Conservation (phyloP, 2,888 invertebrate species). For the Nasonia oneida region DNA sequence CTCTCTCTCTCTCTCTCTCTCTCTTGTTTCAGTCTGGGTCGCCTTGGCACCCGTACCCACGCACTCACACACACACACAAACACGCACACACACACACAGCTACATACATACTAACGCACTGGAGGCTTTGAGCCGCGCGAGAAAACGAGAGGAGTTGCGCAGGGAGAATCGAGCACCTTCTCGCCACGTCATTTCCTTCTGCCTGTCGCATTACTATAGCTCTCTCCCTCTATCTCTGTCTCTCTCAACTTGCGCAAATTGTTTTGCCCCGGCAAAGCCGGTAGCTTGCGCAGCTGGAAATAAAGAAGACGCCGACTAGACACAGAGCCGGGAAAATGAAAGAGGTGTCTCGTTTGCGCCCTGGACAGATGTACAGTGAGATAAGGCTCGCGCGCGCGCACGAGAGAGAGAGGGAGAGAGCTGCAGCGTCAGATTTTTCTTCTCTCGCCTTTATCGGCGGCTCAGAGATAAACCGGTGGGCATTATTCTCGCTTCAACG, state of each 20-base stretch:
- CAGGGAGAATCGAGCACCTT: constrained; percentile 44
- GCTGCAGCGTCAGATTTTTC: constrained; percentile 34
- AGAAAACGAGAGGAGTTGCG: constrained; percentile 1
- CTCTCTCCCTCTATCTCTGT: not conserved
- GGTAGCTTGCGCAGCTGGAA: constrained; percentile 19
- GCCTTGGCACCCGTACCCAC: not conserved
- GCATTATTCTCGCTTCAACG: not conserved
- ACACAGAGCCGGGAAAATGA: constrained; percentile 34
- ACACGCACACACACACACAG: not conserved
- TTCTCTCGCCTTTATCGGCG: constrained; percentile 7
- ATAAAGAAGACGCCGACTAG: constrained; percentile 24
- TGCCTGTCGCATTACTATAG: constrained; percentile 30
- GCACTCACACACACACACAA: not conserved
- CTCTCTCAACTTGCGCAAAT: constrained; percentile 20
- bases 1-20: not conserved
- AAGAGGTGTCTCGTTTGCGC: constrained; percentile 50
- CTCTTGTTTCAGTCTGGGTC: constrained; percentile 5
- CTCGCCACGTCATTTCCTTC: constrained; percentile 61
- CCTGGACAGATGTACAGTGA: not conserved
- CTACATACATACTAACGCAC: not conserved
- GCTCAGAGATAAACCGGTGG: not conserved
- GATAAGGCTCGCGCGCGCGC: not conserved
- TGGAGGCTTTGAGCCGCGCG: not conserved
- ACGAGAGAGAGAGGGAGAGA: constrained; percentile 7
- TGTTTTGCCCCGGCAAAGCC: constrained; percentile 35